Percentiles rank a stretch among this genome's conserved stretches.
These are phyloP conservation scores for Salarias fasciatus DNA, from an alignment of 2,797 vertebrate genomes.

Conservation along the genomic window DNA sequence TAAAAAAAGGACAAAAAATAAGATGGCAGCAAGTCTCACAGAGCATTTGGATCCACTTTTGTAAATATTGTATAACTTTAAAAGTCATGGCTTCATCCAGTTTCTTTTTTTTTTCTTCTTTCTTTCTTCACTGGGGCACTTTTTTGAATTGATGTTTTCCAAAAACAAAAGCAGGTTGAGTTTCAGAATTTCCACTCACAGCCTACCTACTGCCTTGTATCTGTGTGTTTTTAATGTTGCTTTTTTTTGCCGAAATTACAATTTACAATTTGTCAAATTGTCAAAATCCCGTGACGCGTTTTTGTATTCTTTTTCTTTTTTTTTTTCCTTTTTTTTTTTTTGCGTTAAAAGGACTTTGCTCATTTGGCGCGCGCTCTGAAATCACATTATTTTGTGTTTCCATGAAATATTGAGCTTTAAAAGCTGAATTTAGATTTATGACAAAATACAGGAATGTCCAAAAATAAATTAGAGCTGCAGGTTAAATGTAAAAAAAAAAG, in stretches of 20 bases:
- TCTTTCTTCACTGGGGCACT: constrained; percentile 81
- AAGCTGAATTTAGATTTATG: constrained; percentile 44
- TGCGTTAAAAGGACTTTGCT: constrained; percentile 9
- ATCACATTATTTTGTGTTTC: constrained; percentile 37
- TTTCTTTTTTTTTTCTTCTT: constrained; percentile 16
- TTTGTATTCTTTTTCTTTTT: constrained; percentile 20
- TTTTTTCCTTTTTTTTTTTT: constrained; percentile 23
- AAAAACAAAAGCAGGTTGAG: constrained; percentile 56
- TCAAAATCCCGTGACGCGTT: constrained; percentile 21
- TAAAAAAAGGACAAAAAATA: constrained; percentile 6
- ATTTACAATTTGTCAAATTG: too few species aligned
- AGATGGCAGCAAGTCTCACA: constrained; percentile 66
- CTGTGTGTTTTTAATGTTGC: constrained; percentile 69
- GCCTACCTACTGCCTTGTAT: constrained; percentile 71
- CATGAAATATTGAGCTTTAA: constrained; percentile 47
- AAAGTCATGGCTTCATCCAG: constrained; percentile 75
- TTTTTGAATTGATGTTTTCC: constrained; percentile 73
- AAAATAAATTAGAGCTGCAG: constrained; percentile 18
- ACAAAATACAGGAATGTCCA: constrained; percentile 43
- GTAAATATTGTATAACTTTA: constrained; percentile 86
- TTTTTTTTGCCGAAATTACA: constrained; percentile 57
- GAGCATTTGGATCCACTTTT: constrained; percentile 76
- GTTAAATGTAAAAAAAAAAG: background rate
- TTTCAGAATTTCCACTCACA: constrained; percentile 61
- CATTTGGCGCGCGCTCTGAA: constrained; percentile 32